Base-by-base conservation (phyloP, 2,888 invertebrate genomes). In the Drosophila niveifrons region DNA sequence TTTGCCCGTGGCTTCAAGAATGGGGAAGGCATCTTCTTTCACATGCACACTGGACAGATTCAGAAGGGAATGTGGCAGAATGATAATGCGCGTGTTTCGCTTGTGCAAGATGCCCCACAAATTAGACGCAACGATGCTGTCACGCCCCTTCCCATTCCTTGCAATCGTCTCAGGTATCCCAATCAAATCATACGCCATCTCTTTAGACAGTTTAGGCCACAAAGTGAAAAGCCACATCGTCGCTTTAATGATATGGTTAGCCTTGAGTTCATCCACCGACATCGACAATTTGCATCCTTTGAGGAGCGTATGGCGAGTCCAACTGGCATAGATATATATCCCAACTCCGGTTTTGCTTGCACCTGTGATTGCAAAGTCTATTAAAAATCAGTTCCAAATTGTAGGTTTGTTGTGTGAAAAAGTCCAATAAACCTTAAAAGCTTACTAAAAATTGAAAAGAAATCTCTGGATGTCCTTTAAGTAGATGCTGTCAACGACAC, bases 41-140 rank as follows among this genome's bases (percentile, higher is more conserved):
- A 92, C 56, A 83, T 80, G 75, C 78, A 88, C 29, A 92, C 91
- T 1, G 92, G 92, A 1, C 92, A 92, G 55, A 75, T 91, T 15
- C 92, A 92, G 68, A 92, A 92, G 53, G 92, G 92, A 3, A 86
- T 91, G 66, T 92, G 92, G 92, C 81, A 84, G 43, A 80, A 89
- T 36, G 90, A 86, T 66, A 67, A 88, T 17, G 91, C 89, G 17
- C 90, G 88, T 62, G 66, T 81, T 0, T 92, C 92, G 1, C 69
- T 92, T 13, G 84, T 90, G 73, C 88, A 89, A 53, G 92, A 92
- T 57, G 90, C 90, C 7, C 73, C 17, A 0, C 4, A 75, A 23
- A 81, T 92, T 0, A 70, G 91, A 56, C 83, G 90, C 28, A 86
- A 69, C 0, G 64, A 72, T 17, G 15, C 11, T 2, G 81, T 90